These are phyloP conservation scores for Prionchulus punctatus DNA, from an alignment of 2,888 invertebrate species.

Conservation along the genomic window DNA sequence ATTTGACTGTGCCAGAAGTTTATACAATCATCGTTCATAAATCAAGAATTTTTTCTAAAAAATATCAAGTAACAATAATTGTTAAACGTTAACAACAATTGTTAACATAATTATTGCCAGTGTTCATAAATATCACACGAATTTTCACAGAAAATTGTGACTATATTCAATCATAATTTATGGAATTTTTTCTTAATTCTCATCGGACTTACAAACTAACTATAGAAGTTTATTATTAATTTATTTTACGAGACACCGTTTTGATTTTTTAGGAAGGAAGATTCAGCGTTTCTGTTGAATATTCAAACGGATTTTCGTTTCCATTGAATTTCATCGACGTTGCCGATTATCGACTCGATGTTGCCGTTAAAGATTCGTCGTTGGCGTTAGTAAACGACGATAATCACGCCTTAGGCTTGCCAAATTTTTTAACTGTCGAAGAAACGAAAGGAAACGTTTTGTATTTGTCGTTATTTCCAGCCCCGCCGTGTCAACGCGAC, in stretches of 20 bases:
- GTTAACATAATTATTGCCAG: not conserved
- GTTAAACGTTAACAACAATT: not conserved
- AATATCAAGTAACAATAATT: conserved; percentile 9
- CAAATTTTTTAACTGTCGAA: not conserved
- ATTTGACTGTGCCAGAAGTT: not conserved
- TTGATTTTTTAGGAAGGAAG: conserved; percentile 9
- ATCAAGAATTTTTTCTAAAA: not conserved
- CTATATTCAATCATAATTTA: no score
- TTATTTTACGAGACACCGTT: no score
- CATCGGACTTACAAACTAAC: no score
- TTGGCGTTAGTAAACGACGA: not conserved
- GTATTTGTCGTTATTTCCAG: not conserved
- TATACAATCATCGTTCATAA: not conserved
- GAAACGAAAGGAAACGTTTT: not conserved
- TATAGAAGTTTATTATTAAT: no score
- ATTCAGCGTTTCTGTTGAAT: not conserved
- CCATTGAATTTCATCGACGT: not conserved
- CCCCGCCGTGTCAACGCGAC: not conserved
- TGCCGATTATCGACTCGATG: conserved; percentile 1
- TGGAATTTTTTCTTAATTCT: no score
- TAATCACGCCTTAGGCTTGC: not conserved
- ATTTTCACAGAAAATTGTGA: no score
- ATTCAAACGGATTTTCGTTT: not conserved
- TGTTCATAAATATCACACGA: no score
- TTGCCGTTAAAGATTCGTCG: conserved; percentile 29